These are phyloP conservation scores for Urophycis tenuis DNA, from an alignment of 2,797 vertebrate species.

Conservation along the genomic window DNA sequence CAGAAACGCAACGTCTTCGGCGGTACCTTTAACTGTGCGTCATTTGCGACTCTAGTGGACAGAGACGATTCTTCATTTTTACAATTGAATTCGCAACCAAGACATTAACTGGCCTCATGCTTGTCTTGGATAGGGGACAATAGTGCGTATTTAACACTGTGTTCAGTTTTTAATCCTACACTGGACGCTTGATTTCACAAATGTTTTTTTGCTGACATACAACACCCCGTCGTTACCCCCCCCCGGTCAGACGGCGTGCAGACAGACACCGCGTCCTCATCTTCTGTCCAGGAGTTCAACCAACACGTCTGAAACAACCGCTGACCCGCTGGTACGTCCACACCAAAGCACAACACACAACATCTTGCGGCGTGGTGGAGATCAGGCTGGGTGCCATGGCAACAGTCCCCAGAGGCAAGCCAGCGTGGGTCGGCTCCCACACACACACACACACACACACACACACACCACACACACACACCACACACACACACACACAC, in stretches of 20 bases:
- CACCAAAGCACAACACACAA: neutral
- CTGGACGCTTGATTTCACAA: no score
- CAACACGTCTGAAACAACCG: neutral
- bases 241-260: neutral
- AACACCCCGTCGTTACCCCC: no score
- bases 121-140: neutral
- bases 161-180: no score
- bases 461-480: no score
- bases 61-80: neutral
- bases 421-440: no score
- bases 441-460: no score
- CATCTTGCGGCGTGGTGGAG: neutral
- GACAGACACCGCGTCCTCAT: neutral
- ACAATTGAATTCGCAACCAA: neutral
- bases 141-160: no score
- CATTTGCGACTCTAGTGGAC: constrained; percentile 40
- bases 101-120: neutral
- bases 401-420: neutral
- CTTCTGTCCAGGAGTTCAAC: neutral
- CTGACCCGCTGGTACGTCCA: neutral
- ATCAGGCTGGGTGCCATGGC: neutral
- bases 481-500: no score
- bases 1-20: neutral
- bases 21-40: neutral
- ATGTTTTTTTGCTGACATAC: no score